phyloP scores from a whole-genome alignment of 30 jellyfish, hydroid and myxozoan species.

The Cassiopea xamachana region DNA sequence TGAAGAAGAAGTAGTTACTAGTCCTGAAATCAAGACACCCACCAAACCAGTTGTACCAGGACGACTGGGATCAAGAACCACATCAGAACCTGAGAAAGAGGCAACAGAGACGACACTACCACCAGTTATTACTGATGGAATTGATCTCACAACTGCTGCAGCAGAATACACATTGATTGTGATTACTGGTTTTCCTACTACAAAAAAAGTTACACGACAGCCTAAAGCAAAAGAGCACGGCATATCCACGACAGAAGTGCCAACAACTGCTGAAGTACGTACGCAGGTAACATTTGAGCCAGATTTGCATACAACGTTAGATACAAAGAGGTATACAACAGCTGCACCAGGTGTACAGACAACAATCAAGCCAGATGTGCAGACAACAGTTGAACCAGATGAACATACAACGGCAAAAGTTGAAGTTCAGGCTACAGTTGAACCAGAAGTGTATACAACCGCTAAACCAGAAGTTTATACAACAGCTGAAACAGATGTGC shows the following conservation, averaged over 20 bases:
- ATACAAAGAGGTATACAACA: not conserved
- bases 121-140: not conserved
- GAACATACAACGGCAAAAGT: not conserved
- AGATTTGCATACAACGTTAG: not conserved
- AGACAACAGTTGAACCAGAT: constrained; percentile 1
- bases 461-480: constrained; percentile 5
- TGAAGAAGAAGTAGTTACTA: not conserved
- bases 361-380: not conserved
- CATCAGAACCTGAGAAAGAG: not conserved
- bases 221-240: not conserved
- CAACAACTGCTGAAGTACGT: not conserved
- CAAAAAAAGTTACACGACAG: not conserved
- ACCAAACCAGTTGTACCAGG: not conserved
- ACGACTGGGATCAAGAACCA: not conserved
- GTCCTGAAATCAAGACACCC: not conserved
- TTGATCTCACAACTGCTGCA: constrained; percentile 12
- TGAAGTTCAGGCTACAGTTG: not conserved
- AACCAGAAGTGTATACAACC: not conserved
- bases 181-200: not conserved
- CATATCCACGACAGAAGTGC: not conserved
- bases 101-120: not conserved
- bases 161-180: constrained; percentile 16
- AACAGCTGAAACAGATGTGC: constrained; percentile 8
- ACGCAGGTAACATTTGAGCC: not conserved
- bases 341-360: not conserved